Conservation (phyloP, 2,113 vertebrate species). For the Lonchura striata region DNA sequence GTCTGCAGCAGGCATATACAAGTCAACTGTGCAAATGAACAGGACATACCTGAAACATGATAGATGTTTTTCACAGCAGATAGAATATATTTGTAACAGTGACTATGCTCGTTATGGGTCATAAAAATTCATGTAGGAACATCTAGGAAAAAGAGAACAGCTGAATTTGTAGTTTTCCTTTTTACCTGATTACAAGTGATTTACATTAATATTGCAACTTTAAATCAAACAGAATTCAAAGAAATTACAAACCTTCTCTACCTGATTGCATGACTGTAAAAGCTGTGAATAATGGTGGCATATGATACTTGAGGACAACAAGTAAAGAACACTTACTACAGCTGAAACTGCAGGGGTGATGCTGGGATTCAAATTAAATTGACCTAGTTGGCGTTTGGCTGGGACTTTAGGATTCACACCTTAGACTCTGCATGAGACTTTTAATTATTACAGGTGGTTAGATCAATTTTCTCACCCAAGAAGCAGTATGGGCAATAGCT, state of each 20-base stretch:
- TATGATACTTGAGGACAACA: neutral
- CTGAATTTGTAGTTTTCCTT: neutral
- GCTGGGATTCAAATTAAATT: neutral
- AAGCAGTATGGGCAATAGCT: neutral
- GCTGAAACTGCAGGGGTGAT: neutral
- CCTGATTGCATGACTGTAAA: neutral
- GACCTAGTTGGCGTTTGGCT: slow-evolving; percentile 2
- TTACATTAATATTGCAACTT: neutral
- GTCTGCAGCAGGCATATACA: neutral
- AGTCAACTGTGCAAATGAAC: neutral
- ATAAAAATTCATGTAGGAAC: neutral
- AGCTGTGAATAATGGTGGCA: neutral
- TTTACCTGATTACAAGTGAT: neutral
- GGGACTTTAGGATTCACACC: neutral
- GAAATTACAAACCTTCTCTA: neutral
- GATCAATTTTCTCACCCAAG: neutral
- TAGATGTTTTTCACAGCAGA: neutral
- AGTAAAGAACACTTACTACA: neutral
- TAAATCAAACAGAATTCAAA: slow-evolving; percentile 16
- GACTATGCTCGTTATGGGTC: neutral
- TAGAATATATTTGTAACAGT: neutral
- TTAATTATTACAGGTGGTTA: neutral
- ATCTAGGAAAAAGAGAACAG: neutral
- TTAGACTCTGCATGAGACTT: neutral
- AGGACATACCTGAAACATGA: neutral